phyloP scores from a whole-genome alignment of 2,113 vertebrate genomes.

The Psittacara wagleri region DNA sequence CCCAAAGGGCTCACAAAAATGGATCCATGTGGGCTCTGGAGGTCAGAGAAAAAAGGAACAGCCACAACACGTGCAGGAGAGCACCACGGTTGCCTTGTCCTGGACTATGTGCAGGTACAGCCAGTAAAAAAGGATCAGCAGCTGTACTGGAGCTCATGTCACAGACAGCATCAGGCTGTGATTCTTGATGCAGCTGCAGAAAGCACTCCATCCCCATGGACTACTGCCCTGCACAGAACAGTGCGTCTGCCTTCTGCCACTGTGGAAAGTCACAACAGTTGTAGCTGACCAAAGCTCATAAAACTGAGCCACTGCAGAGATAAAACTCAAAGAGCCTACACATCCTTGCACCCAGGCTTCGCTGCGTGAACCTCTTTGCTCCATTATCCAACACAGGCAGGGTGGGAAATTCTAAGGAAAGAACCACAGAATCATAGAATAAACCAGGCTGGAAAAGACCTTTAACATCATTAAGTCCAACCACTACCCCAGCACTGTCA shows the following conservation, averaged over 20 bases:
- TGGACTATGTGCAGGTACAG: background rate
- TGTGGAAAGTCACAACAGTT: background rate
- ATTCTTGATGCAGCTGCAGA: background rate
- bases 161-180: fast-evolving
- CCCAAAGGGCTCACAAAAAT: background rate
- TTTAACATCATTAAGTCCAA: background rate
- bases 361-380: background rate
- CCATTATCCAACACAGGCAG: background rate
- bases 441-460: background rate
- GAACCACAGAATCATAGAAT: background rate
- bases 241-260: background rate
- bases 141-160: background rate
- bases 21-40: fast-evolving
- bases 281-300: background rate
- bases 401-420: background rate
- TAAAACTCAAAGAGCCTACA: background rate
- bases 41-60: background rate
- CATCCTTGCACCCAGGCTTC: background rate
- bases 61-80: background rate
- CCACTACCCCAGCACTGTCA: background rate
- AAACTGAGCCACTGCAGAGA: background rate
- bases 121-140: background rate
- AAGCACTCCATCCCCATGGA: background rate
- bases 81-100: background rate
- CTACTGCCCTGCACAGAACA: background rate